Evolutionary conservation across 1,140 invertebrate species (phyloP), one percentile per base, ranked within the genome.

Genomic region (Drosophila melanogaster): DNA sequence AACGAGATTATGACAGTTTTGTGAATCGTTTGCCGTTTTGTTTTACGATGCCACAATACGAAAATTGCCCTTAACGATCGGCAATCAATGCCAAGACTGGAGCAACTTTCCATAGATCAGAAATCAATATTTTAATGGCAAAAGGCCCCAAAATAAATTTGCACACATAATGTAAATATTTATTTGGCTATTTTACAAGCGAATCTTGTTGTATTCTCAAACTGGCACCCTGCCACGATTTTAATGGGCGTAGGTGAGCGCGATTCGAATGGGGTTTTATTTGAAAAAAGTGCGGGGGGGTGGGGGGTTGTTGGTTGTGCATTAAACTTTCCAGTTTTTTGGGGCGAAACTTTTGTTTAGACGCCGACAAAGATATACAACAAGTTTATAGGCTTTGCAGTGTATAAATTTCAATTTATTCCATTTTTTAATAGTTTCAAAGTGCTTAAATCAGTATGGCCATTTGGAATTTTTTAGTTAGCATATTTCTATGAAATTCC

Each of bases 171-270:
- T 67, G 12, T 46, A 62, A 76, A 47, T 24, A 43, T 55, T 65
- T 69, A 26, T 22, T 22, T 8, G 30, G n/a, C 47, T 51, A 15
- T 30, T 12, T 35, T 35, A 35, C 49, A 51, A 11, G 51, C 46
- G 47, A 47, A 33, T 33, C 24, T 43, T n/a, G 41, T 49, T 44
- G 55, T 37, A 14, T 46, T 49, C 50, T 46, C 38, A 24, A 3
- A 11, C 14, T 60, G 81, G 62, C 77, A 80, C 81, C 81, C 81
- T 80, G 81, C 81, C 69, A 75, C 15, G 74, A 35, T 67, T 85
- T 86, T 86, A 71, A 86, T 74, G 51, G 55, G 38, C 75, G 70
- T 80, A 77, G 72, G 66, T 49, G 59, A 69, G 58, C 61, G 55
- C 37, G 40, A 30, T 58, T 58, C 30, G 51, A 51, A 33, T 59